Evolutionary conservation across 1,140 invertebrate species (phyloP).

Genomic region (Caerostris extrusa): DNA sequence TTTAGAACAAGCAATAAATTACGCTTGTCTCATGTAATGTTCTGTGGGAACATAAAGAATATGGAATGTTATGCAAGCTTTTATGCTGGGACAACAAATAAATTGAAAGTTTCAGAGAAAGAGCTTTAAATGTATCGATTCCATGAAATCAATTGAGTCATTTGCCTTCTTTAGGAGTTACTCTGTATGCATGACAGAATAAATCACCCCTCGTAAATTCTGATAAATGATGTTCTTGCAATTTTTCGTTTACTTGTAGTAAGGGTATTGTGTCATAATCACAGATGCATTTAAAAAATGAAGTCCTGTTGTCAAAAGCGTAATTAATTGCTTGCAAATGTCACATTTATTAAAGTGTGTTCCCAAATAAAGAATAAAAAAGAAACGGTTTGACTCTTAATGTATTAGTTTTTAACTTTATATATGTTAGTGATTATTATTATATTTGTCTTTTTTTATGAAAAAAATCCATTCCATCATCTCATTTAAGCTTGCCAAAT

Average conservation of each 20-base stretch:
- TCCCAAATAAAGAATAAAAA: too few species aligned
- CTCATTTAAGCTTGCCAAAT: too few species aligned
- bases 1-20: constrained; percentile 2
- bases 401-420: too few species aligned
- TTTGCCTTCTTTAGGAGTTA: background rate
- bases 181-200: background rate
- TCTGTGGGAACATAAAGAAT: background rate
- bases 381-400: too few species aligned
- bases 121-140: constrained; percentile 3
- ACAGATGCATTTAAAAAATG: background rate
- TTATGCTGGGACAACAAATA: background rate
- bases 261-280: background rate
- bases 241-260: background rate
- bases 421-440: too few species aligned
- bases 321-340: too few species aligned
- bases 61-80: background rate
- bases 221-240: constrained; percentile 2
- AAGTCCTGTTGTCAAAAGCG: too few species aligned
- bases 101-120: background rate
- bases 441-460: too few species aligned
- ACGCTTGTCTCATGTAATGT: background rate
- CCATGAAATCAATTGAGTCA: background rate
- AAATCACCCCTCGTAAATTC: constrained; percentile 14
- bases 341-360: too few species aligned
- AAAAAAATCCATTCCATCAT: too few species aligned